Conservation (phyloP, 2,113 vertebrate species). For the Neodon shergylaensis region DNA sequence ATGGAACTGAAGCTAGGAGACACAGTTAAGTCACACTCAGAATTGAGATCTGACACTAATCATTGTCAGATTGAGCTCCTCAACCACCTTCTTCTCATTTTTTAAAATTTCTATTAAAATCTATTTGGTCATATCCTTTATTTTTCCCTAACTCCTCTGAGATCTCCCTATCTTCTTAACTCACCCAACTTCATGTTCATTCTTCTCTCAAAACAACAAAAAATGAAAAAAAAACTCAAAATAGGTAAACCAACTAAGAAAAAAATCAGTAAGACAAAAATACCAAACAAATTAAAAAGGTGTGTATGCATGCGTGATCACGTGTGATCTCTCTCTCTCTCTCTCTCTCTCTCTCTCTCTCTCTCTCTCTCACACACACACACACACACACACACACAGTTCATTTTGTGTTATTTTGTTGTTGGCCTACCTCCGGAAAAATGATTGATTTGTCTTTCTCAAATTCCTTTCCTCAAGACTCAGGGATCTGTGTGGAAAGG, state of each 20-base stretch:
- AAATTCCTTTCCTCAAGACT: background rate
- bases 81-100: background rate
- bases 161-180: background rate
- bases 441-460: background rate
- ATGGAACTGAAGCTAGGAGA: background rate
- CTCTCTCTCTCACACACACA: background rate
- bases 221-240: background rate
- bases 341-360: too few species aligned
- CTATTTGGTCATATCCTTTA: background rate
- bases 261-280: background rate
- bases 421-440: background rate
- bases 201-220: background rate
- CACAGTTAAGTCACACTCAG: background rate
- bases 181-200: background rate
- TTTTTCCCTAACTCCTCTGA: background rate
- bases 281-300: background rate
- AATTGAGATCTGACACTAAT: background rate
- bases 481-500: background rate
- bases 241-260: background rate
- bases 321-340: too few species aligned
- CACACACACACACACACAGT: background rate
- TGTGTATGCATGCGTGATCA: rapidly evolving
- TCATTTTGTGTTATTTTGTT: background rate
- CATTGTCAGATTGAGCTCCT: background rate
- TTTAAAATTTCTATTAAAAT: background rate